Evolutionary conservation across 2,113 vertebrate species (phyloP), one percentile per base, ranked within the genome.

Genomic region (Labeo catla): DNA sequence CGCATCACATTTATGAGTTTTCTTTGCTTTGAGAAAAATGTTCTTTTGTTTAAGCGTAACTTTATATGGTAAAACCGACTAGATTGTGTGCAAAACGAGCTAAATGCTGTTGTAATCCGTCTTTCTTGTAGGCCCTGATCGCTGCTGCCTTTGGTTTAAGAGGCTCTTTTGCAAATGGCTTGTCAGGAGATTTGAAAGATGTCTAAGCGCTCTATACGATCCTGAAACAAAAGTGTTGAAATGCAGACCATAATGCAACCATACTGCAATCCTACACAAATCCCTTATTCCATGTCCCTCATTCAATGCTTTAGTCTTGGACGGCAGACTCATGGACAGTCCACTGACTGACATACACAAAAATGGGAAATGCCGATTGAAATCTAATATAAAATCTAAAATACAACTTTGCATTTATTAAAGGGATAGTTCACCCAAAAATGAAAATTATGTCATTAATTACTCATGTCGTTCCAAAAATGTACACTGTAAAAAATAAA

Each of bases 51-150:
- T 57, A 47, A 57, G 81, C 3, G 5, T 84, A 81, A 79, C 81
- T 88, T 76, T 86, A 88, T 86, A 84, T 76, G 85, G 81, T 76
- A 43, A 76, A 28, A 81, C 2, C 10, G 19, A 34, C 57, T 61
- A 72, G 6, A 45, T 49, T 15, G 1, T 28, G 54, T 8, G 47
- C 50, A 77, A 66, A 81, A 84, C 57, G 16, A 72, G 43, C 61
- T 81, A 85, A 81, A 66, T 47, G n/a, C 68, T 39, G 47, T 39
- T 47, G 13, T 50, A 57, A 70, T 87, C 74, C 19, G 15, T 59
- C 52, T 61, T 80, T 80, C 16, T 16, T 16, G 15, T 77, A 15
- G 23, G 49, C 77, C 34, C 6, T 61, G 16, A 80, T 80, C 39
- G 54, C 19, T n/a, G 50, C 39, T 79, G 49, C 49, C 23, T 49